Base-by-base conservation (phyloP, 2,113 vertebrate genomes). In the Plotosus lineatus region DNA sequence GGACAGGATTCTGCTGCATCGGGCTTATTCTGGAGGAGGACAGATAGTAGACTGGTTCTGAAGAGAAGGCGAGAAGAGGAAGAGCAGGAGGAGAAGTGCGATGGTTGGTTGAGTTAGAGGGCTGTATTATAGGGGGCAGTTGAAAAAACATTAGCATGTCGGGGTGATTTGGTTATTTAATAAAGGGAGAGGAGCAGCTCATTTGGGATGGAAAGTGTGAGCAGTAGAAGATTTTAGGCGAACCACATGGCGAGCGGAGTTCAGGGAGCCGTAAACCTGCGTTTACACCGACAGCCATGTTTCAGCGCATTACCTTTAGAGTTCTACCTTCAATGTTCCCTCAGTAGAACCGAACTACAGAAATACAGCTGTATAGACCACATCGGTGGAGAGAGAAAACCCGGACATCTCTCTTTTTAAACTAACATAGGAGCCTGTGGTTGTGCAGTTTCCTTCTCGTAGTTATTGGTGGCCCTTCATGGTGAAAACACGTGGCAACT, bases 1-100 rank as follows among this genome's bases (percentile, higher is more conserved):
- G 84, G 88, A 65, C 78, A 75, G 80, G 86, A 89, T 87, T 58
- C 80, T 85, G 51, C 86, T 88, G 86, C 87, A 88, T 80, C 83
- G 86, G 75, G 75, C 72, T 85, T 75, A 84, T 56, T 87, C 77
- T 80, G 56, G 68, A 76, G 86, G 87, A 76, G 51, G 71, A 71
- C 79, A 42, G 68, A 85, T 53, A 79, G 3, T 38, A 86, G 65
- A 75, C 56, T 44, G 68, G 68, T 26, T 33, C 61, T 80, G 15
- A 10, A 42, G 61, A 17, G 65, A 19, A 11, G 53, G 26, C 6
- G 33, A 50, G 42, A 51, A 61, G 72, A 68, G 17, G 53, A 48
- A 36, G 19, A 56, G 26, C 40, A 40, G n/a, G 46, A 53, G 36
- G 19, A 72, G 42, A 26, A n/a, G 19, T 33, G 48, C 66, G 74